These are phyloP conservation scores for Dolichomitus sp. DNA, from an alignment of 2,888 invertebrate genomes.

Conservation along the genomic window DNA sequence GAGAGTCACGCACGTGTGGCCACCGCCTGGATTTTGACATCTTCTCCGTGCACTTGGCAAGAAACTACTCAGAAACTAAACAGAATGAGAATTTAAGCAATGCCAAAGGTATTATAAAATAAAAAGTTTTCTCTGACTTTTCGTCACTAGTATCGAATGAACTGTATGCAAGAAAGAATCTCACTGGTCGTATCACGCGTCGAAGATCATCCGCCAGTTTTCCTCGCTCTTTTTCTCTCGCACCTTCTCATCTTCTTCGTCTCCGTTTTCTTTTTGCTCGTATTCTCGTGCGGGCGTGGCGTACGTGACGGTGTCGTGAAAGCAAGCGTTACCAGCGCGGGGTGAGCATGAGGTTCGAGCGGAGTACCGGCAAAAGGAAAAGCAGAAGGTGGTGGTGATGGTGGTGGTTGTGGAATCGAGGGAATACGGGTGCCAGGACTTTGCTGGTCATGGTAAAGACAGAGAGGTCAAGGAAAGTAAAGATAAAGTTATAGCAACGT, in stretches of 20 bases:
- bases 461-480: constrained; percentile 47
- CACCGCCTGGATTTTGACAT: neutral
- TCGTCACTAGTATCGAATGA: neutral
- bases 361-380: constrained; percentile 52
- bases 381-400: constrained; percentile 35
- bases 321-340: constrained; percentile 67
- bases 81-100: neutral
- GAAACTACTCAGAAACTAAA: neutral
- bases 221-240: constrained; percentile 22
- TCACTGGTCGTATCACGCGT: constrained; percentile 31
- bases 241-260: neutral
- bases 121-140: neutral
- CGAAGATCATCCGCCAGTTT: constrained; percentile 31
- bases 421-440: constrained; percentile 26
- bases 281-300: constrained; percentile 58
- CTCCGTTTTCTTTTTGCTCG: constrained; percentile 25
- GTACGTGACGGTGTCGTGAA: constrained; percentile 66
- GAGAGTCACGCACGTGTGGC: constrained; percentile 63
- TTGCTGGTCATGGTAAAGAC: constrained; percentile 26
- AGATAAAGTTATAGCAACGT: constrained; percentile 33
- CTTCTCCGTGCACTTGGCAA: neutral
- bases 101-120: neutral
- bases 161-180: constrained; percentile 21
- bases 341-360: constrained; percentile 58
- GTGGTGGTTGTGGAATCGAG: constrained; percentile 38